Evolutionary conservation across 53 echinoderm and acorn worm genomes (phyloP), one percentile per base, ranked within the genome.

Genomic region (Echinarachnius parma): DNA sequence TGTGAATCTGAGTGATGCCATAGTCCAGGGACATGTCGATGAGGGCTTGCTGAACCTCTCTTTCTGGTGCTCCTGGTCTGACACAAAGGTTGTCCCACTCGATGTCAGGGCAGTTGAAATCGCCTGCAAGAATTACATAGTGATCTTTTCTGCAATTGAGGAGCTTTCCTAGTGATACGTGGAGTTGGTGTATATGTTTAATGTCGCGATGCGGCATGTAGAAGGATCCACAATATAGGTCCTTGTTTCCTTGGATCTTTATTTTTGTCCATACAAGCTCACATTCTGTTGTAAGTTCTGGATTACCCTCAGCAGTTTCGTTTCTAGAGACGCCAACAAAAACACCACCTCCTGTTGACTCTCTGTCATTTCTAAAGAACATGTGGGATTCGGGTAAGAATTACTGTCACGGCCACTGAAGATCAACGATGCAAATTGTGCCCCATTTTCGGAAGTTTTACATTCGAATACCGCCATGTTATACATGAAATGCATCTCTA

Each of bases 41-140:
- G 9, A 75, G 48, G 7, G 75, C 75, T 39, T 75, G 75, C 13
- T 58, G 59, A 4, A 56, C 56, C n/a, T 44, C 58, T 57, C 29
- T 37, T 24, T 75, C 35, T 27, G 56, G 3, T 7, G 56, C 59
- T 26, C 53, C 55, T 70, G 53, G 44, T 21, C 26, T n/a, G 27
- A 21, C 23, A 18, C 4, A 20, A 2, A 53, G 71, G 26, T 64
- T 25, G 44, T 64, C 65, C 75, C 45, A 75, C 25, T 75, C 75
- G n/a, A 59, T 75, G 44, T 75, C 37, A 7, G 75, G 75, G 39
- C 55, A 56, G 36, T 72, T 54, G 23, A 72, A 57, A 25, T 75
- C 75, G 7, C 75, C 75, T 21, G 58, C 19, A n/a, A 75, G 25
- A 19, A 58, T 75, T 4, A 75, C 58, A 75, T 75, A 59, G 36